Conservation (phyloP, 2,888 invertebrate species). For the Tenthredo amoena region DNA sequence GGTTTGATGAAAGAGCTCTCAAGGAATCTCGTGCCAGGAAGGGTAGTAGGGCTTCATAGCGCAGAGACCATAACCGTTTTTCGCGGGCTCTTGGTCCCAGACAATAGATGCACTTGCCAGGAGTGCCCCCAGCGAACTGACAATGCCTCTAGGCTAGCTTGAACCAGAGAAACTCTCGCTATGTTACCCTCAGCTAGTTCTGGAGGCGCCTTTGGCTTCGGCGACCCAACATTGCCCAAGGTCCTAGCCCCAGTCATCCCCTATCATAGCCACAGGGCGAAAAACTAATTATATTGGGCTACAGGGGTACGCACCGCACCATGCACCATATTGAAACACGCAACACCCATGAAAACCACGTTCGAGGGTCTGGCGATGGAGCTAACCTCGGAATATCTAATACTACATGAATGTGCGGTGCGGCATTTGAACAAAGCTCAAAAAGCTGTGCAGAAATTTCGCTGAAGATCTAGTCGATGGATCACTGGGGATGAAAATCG, state of each 20-base stretch:
- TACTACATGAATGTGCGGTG: slow-evolving; percentile 7
- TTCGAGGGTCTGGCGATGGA: slow-evolving; percentile 14
- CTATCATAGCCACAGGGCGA: slow-evolving; percentile 74
- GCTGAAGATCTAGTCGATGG: neutral
- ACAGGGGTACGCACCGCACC: slow-evolving; percentile 60
- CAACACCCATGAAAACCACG: slow-evolving; percentile 61
- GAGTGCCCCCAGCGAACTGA: slow-evolving; percentile 74
- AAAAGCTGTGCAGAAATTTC: neutral
- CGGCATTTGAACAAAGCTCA: neutral
- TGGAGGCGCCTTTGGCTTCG: slow-evolving; percentile 55
- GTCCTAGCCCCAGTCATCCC: slow-evolving; percentile 62
- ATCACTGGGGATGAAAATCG: neutral
- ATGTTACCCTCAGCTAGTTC: slow-evolving; percentile 62
- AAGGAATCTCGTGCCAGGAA: neutral
- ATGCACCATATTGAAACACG: slow-evolving; percentile 70
- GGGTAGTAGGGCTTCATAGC: neutral
- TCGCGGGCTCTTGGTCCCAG: slow-evolving; percentile 71
- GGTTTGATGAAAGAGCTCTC: neutral
- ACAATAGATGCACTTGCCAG: slow-evolving; percentile 75
- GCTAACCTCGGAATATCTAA: neutral
- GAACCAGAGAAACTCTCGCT: slow-evolving; percentile 55
- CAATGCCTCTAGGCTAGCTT: slow-evolving; percentile 68
- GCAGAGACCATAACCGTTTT: slow-evolving; percentile 68
- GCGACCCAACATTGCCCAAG: slow-evolving; percentile 57
- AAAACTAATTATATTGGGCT: slow-evolving; percentile 76